phyloP scores from a whole-genome alignment of 2,888 invertebrate genomes.

The Dilophus febrilis region DNA sequence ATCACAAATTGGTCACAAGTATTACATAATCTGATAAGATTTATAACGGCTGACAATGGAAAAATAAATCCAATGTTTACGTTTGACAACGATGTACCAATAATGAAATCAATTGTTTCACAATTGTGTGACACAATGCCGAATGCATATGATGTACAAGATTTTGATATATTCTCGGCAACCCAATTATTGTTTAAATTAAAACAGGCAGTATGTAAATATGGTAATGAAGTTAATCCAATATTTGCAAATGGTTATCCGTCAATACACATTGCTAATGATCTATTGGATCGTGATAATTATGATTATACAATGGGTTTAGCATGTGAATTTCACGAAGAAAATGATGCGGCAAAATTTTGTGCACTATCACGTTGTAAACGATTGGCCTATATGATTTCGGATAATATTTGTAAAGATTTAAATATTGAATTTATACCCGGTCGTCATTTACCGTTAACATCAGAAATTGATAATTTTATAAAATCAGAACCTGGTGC shows the following conservation, averaged over 20 bases:
- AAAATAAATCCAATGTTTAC: conserved; percentile 31
- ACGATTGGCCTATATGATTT: conserved; percentile 30
- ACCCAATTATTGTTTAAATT: conserved; percentile 14
- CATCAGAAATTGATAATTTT: no score
- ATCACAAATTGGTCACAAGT: conserved; percentile 15
- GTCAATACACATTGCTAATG: conserved; percentile 17
- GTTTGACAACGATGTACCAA: conserved; percentile 16
- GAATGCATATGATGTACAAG: conserved; percentile 14
- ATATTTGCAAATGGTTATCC: conserved; percentile 7
- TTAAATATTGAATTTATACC: conserved; percentile 25
- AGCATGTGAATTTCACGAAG: conserved; percentile 29
- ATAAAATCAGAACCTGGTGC: no score
- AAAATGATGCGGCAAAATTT: conserved; percentile 21
- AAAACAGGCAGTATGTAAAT: conserved; percentile 9
- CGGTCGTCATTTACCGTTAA: conserved; percentile 32
- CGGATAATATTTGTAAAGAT: conserved; percentile 31
- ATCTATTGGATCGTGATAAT: conserved; percentile 19
- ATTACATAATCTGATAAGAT: conserved; percentile 26
- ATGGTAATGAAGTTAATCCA: conserved; percentile 15
- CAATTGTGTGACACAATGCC: conserved; percentile 15
- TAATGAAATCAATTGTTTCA: conserved; percentile 22
- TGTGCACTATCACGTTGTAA: conserved; percentile 30
- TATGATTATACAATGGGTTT: conserved; percentile 22
- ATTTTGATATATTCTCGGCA: conserved; percentile 18
- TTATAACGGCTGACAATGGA: conserved; percentile 19